Base-by-base conservation (phyloP, 2,888 invertebrate species). In the Eurytoma californica region DNA sequence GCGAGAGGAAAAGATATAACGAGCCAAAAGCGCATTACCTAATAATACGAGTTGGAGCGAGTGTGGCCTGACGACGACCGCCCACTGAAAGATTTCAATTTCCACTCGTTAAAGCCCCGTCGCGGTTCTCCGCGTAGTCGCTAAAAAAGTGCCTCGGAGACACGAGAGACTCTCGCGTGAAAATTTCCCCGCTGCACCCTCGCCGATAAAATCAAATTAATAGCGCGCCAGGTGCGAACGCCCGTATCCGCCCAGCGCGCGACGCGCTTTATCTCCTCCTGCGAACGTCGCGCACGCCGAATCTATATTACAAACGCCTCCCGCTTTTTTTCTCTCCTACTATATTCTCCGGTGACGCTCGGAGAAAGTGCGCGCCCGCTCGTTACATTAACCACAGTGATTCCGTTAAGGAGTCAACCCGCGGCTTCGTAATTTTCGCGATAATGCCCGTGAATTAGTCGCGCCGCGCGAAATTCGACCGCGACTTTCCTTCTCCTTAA, bases 151-250 rank as follows among this genome's bases (percentile, higher is more conserved):
- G 18, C 24, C 28, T 72, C 39, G 55, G 58, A 28, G 57, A 74
- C 51, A 61, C 51, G 60, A 53, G 12, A 61, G 13, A 63, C 63
- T 30, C 39, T 7, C 9, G 14, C n/a, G 3, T 20, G 24, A 39
- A 70, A 72, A 63, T 72, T 63, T 55, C 18, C 47, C 16, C 53
- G 20, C 13, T 39, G 24, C 47, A 7, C 12, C 14, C 14, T 53
- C n/a, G 61, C 16, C 18, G 74, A 67, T 75, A 58, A 47, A 16
- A 67, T 75, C 74, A 67, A 75, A 67, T 72, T 75, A 67, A 67
- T 75, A 68, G 66, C 49, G 30, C 30, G 9, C 55, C 76, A 63
- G 47, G 69, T 69, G 57, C 24, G 18, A 57, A 18, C 47, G 49
- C 53, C 16, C 53, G 53, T 53, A 53, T 53, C 53, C n/a, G 53